Evolutionary conservation across 2,888 invertebrate species (phyloP).

Genomic region (Cryptocephalus moraei): DNA sequence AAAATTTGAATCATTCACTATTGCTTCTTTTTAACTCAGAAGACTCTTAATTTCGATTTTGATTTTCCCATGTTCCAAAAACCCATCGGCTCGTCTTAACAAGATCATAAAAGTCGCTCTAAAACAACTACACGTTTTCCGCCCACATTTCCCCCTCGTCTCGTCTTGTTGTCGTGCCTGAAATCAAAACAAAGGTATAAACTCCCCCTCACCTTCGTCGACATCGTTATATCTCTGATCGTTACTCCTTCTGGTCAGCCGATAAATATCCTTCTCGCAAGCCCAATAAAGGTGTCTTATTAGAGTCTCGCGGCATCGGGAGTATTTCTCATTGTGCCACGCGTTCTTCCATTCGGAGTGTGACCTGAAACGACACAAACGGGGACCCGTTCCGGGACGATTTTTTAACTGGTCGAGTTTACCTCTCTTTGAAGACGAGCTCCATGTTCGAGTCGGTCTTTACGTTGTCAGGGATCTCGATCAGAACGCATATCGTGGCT

Average conservation of each 20-base stretch:
- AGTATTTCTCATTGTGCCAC: constrained; percentile 49
- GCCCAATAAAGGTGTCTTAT: constrained; percentile 49
- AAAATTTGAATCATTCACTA: too few relatives aligned
- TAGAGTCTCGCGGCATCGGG: constrained; percentile 47
- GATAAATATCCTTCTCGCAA: constrained; percentile 52
- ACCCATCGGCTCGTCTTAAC: too few relatives aligned
- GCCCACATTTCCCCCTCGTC: too few relatives aligned
- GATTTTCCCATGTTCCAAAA: too few relatives aligned
- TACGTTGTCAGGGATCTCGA: constrained; percentile 26
- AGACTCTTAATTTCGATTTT: too few relatives aligned
- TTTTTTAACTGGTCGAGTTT: constrained; percentile 8
- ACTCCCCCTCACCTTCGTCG: constrained; percentile 1
- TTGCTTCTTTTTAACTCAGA: too few relatives aligned
- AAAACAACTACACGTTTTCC: too few relatives aligned
- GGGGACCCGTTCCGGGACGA: not conserved
- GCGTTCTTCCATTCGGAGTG: constrained; percentile 48
- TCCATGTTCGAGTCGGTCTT: constrained; percentile 38
- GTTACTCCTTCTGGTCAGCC: constrained; percentile 39
- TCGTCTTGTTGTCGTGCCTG: too few relatives aligned
- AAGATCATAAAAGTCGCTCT: too few relatives aligned
- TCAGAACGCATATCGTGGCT: constrained; percentile 30
- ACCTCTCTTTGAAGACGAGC: constrained; percentile 40
- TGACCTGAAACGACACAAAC: constrained; percentile 32
- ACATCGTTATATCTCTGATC: not conserved
- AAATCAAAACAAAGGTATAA: too few relatives aligned